A percentile compares a stretch with the other conserved stretches of the same genome.
Evolutionary conservation across 2,888 invertebrate genomes (phyloP).

Genomic region (Cosmorhoe ocellata): DNA sequence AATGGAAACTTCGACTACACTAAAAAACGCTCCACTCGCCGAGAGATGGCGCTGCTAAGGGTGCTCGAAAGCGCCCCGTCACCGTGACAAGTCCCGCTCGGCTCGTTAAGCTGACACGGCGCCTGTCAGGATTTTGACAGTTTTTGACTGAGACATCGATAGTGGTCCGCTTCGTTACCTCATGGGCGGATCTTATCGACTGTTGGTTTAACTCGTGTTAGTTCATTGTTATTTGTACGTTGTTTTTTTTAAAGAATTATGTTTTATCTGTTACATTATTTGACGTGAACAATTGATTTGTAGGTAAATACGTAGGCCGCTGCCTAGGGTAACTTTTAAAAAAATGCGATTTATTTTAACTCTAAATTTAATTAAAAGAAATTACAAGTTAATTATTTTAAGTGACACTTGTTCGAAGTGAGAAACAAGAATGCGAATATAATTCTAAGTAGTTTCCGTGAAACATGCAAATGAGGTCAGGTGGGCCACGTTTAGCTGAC

Average conservation of each 20-base stretch:
- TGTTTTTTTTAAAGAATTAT: slow-evolving; percentile 50
- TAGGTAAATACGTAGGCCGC: slow-evolving; percentile 3
- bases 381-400: too few relatives aligned
- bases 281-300: slow-evolving; percentile 37
- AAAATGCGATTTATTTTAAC: too few relatives aligned
- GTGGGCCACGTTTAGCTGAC: too few relatives aligned
- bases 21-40: slow-evolving; percentile 46
- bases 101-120: slow-evolving; percentile 79
- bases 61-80: slow-evolving; percentile 55
- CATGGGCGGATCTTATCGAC: slow-evolving; percentile 74
- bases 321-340: too few relatives aligned
- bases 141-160: slow-evolving; percentile 82
- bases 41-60: slow-evolving; percentile 62
- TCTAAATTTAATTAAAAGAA: too few relatives aligned
- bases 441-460: too few relatives aligned
- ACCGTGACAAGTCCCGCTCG: slow-evolving; percentile 61
- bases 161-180: slow-evolving; percentile 71
- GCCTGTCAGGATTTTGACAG: slow-evolving; percentile 80
- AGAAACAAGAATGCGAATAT: too few relatives aligned
- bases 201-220: slow-evolving; percentile 74
- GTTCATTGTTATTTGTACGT: slow-evolving; percentile 64
- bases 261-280: slow-evolving; percentile 39
- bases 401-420: too few relatives aligned
- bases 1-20: slow-evolving; percentile 30
- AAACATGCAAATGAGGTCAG: too few relatives aligned